Base-by-base conservation (phyloP, 2,888 invertebrate genomes). In the Bombylius major region DNA sequence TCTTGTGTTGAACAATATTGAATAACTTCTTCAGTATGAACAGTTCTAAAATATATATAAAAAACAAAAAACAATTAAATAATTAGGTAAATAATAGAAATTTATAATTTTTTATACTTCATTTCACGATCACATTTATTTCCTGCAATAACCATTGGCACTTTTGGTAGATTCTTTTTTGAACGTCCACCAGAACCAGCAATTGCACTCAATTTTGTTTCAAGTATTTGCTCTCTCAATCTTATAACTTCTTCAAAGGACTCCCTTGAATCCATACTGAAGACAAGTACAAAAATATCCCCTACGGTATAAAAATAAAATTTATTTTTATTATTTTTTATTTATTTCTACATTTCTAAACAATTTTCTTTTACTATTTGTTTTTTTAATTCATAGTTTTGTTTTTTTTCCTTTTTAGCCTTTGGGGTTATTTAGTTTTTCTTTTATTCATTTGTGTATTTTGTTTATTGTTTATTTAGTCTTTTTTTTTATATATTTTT, bases 111-210 rank as follows among this genome's bases (percentile, higher is more conserved):
- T 5, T n/a, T 14, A 72, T 70, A 88, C 88, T 83, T 85, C 66
- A 84, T 79, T 51, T 90, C 89, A 66, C 79, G 82, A 75, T 92
- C 91, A 71, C 86, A 85, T 77, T 92, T 92, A 71, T 91, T 92
- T 54, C 89, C 91, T 4, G 89, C 90, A 59, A 92, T 81, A 53
- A 91, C 85, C 85, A 92, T 90, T 47, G 90, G 90, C 50, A 89
- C 87, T 67, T 84, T 77, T 33, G 85, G 82, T 55, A 81, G 76
- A 67, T 81, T 80, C 65, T 84, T 79, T 68, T 83, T 78, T 66
- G 76, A 67, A 11, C 80, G 72, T 53, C 80, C 78, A 9, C 76
- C 74, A 60, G 83, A 80, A n/a, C 81, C 78, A 55, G 77, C 76
- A 33, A 79, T 77, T 5, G 87, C 87, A 65, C 83, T 83, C 65